phyloP scores from a whole-genome alignment of 2,113 vertebrate genomes.

The Neolamprologus devosi region DNA sequence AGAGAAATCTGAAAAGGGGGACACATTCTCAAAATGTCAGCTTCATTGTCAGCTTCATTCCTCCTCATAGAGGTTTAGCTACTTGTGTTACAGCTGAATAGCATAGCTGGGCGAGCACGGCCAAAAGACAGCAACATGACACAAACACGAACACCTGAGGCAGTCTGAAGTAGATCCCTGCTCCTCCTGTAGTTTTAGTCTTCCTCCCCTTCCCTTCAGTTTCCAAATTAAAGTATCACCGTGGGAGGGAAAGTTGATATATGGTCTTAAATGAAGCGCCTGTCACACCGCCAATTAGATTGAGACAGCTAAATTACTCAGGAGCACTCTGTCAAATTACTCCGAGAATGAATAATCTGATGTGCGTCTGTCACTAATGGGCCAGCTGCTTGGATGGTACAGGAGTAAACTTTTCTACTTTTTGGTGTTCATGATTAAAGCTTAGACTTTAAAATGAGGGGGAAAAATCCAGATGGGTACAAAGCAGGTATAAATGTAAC shows the following conservation, averaged over 20 bases:
- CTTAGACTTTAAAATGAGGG: neutral
- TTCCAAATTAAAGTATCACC: neutral
- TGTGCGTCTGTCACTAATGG: neutral
- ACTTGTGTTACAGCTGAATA: neutral
- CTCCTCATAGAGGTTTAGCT: neutral
- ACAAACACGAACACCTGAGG: neutral
- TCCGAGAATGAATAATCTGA: neutral
- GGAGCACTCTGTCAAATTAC: constrained; percentile 32
- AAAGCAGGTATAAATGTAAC: neutral
- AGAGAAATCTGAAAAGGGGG: neutral
- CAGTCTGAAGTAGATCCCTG: neutral
- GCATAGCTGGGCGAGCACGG: neutral
- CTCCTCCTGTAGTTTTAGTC: neutral
- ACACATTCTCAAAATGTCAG: neutral
- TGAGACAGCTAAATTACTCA: neutral
- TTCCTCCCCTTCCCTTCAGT: neutral
- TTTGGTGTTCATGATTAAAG: neutral
- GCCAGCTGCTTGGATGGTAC: neutral
- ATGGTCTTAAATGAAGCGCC: constrained; percentile 4
- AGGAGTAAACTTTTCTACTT: neutral
- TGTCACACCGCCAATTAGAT: neutral
- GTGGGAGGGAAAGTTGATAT: constrained; percentile 19
- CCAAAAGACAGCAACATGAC: neutral
- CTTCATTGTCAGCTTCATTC: neutral
- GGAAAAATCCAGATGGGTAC: neutral